Base-by-base conservation (phyloP, 2,888 invertebrate genomes). In the Drosophila testacea region DNA sequence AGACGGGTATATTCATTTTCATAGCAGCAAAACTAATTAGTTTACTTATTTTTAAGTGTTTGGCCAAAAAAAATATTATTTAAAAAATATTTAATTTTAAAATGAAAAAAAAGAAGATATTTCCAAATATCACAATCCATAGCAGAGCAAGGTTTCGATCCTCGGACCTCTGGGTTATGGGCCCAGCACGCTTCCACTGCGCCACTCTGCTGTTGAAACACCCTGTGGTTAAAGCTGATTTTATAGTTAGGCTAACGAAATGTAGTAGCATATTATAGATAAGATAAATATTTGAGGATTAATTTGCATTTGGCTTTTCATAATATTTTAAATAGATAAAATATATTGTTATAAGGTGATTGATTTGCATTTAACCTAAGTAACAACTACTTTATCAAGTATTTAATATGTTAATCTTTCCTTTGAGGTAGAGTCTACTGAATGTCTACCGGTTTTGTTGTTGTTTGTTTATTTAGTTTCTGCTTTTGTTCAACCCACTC, bases 131-230 rank as follows among this genome's bases (percentile, higher is more conserved):
- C 5, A 1, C 0, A 0, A 30, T 32, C 13, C 0, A 11, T 77
- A 77, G 80, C 77, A 77, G 77, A 77, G 80, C 80, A 77, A 77
- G 80, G 77, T 79, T 77, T 77, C 77, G 77, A 77, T 76, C 77
- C 77, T 77, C 77, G 80, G 77, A 77, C 77, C 77, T 79, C 77
- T 75, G 77, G 77, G 79, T 77, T 77, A 77, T 77, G 76, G 77
- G 77, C 79, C 79, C 79, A 77, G 77, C 79, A 77, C 77, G 77
- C 77, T 77, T 77, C 77, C 77, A 70, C 77, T 77, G 77, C 77
- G 79, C 76, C 77, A 77, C 77, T 77, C 76, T 77, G 77, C 77
- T 79, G 7, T 16, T 30, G 9, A 0, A 1, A 2, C 1, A 1
- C 11, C 1, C 1, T 0, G n/a, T 27, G 62, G 0, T 52, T 11